phyloP scores from a whole-genome alignment of 2,797 vertebrate species.

The Prionace glauca region DNA sequence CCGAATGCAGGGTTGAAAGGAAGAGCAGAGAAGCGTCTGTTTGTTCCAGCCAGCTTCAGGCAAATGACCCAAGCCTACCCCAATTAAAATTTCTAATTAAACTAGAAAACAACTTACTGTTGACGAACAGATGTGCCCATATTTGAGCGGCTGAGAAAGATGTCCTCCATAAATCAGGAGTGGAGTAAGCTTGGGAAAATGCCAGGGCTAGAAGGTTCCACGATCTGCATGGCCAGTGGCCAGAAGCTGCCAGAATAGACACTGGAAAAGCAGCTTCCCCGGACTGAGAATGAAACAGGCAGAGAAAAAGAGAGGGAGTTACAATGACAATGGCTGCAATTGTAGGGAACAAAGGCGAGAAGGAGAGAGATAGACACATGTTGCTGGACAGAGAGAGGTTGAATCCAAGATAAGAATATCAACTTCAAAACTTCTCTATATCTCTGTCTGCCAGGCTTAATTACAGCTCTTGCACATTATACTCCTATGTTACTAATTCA shows the following conservation, averaged over 20 bases:
- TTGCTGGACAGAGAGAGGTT: background rate
- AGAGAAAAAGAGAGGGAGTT: background rate
- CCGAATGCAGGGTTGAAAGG: conserved; percentile 49
- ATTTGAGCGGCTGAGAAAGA: background rate
- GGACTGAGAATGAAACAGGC: background rate
- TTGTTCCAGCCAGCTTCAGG: conserved; percentile 49
- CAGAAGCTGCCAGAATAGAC: background rate
- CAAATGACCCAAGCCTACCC: conserved; percentile 47
- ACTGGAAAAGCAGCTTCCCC: background rate
- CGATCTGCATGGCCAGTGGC: conserved; percentile 32
- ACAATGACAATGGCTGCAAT: background rate
- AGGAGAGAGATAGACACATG: background rate
- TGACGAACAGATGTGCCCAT: fast-evolving
- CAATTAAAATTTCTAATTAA: conserved; percentile 54
- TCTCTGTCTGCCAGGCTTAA: background rate
- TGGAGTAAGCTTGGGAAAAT: conserved; percentile 10
- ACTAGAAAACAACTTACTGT: conserved; percentile 46
- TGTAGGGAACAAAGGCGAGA: background rate
- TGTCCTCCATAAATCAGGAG: conserved; percentile 31
- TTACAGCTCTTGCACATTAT: background rate
- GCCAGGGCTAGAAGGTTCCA: background rate
- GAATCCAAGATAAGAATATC: background rate
- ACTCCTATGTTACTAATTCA: background rate
- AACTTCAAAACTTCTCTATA: background rate
- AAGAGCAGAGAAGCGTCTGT: conserved; percentile 49